phyloP scores from a whole-genome alignment of 2,888 invertebrate genomes.

The Drosophila rellima region DNA sequence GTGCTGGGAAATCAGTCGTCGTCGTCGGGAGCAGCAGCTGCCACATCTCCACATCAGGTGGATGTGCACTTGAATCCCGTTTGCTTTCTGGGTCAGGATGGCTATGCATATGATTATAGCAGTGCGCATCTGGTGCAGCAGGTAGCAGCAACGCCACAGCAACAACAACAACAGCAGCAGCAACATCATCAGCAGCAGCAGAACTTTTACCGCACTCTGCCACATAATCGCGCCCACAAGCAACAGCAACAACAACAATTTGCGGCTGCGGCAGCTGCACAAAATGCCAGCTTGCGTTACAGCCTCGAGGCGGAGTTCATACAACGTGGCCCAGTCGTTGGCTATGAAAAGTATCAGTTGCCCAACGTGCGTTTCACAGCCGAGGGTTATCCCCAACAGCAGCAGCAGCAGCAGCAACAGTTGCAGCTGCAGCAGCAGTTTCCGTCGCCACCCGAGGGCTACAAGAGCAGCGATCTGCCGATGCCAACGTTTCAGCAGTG shows the following conservation, averaged over 20 bases:
- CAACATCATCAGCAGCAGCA: slow-evolving; percentile 80
- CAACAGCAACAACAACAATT: slow-evolving; percentile 67
- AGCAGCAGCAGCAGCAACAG: slow-evolving; percentile 62
- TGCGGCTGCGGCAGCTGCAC: slow-evolving; percentile 84
- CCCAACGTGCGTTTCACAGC: slow-evolving; percentile 90
- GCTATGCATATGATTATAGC: slow-evolving; percentile 88
- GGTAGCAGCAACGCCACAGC: slow-evolving; percentile 59
- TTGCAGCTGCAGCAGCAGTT: slow-evolving; percentile 83
- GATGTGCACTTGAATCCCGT: slow-evolving; percentile 92
- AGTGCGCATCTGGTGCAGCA: slow-evolving; percentile 84
- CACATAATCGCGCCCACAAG: slow-evolving; percentile 88
- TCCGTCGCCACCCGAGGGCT: slow-evolving; percentile 90
- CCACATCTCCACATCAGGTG: slow-evolving; percentile 88
- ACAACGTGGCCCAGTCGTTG: slow-evolving; percentile 86
- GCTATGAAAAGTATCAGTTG: slow-evolving; percentile 86
- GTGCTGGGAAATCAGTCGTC: slow-evolving; percentile 62
- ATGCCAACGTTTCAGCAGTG: slow-evolving; percentile 85
- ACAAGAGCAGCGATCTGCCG: slow-evolving; percentile 86
- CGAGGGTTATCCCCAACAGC: slow-evolving; percentile 90
- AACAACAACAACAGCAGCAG: slow-evolving; percentile 50
- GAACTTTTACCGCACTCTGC: slow-evolving; percentile 91
- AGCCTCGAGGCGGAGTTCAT: slow-evolving; percentile 89
- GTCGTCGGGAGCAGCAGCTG: slow-evolving; percentile 48
- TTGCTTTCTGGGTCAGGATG: slow-evolving; percentile 92
- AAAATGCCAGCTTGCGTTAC: slow-evolving; percentile 87